Base-by-base conservation (phyloP, 2,797 vertebrate genomes). In the Melanotaenia maccullochi region DNA sequence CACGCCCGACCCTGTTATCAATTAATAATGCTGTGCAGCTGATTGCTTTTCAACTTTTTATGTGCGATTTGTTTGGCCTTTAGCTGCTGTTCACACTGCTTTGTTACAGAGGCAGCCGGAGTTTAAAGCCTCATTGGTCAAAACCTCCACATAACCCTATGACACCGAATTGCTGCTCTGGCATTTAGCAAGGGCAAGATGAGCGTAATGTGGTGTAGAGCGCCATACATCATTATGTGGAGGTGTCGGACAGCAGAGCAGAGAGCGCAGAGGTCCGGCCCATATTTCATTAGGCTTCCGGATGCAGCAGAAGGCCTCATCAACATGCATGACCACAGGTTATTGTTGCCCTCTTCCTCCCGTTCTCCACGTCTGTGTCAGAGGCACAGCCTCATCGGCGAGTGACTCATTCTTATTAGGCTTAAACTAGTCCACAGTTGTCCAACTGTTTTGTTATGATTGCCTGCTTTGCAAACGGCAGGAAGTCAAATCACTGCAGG, bases 151-250 rank as follows among this genome's bases (percentile, higher is more conserved):
- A 72, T 61, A 58, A 74, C 73, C 86, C 78, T 68, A 72, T 85
- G 82, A 87, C 87, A 79, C 60, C 2, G 71, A 89, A 92, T 85
- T 75, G 85, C 75, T 73, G 71, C 82, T 70, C 54, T 93, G 90
- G 89, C 90, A 89, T 93, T 94, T 92, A 85, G 68, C 69, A 35
- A 87, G 85, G 82, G 84, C 86, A 81, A 49, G 82, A 87, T 78
- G 83, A 88, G 83, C 59, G 35, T 76, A 82, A 86, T 68, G 81
- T 58, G 18, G 81, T 35, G 52, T 61, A 36, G 66, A 22, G 81
- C 82, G 72, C 73, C 72, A 79, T 86, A 71, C 78, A 88, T 90
- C 85, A 90, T 89, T 85, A 90, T 81, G 78, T 70, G 0, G 71
- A 81, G 85, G 81, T 83, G 86, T 87, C 81, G 18, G 62, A 85